Evolutionary conservation across 2,113 vertebrate species (phyloP).

Genomic region (Aegotheles bennettii): DNA sequence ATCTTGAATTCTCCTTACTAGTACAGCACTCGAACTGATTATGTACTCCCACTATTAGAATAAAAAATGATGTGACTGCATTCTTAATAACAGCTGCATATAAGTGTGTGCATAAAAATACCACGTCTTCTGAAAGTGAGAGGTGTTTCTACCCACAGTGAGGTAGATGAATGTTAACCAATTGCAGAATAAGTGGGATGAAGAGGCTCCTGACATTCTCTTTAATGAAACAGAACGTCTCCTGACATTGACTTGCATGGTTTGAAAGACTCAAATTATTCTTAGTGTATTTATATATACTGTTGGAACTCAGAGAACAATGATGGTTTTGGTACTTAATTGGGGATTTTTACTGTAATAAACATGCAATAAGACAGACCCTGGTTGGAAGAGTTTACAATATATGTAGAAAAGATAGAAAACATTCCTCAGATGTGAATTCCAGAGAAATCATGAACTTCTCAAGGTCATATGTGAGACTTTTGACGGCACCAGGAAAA

Average conservation of each 20-base stretch:
- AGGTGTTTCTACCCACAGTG: constrained; percentile 52
- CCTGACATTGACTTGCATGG: constrained; percentile 17
- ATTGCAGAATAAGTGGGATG: constrained; percentile 30
- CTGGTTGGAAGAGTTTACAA: not conserved
- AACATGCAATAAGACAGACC: not conserved
- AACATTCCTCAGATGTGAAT: not conserved
- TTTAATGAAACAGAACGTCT: not conserved
- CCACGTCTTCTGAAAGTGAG: constrained; percentile 57
- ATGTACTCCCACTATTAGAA: constrained; percentile 63
- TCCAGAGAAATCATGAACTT: not conserved
- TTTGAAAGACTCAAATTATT: not conserved
- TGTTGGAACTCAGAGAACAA: not conserved
- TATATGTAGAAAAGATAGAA: not conserved
- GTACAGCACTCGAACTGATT: constrained; percentile 63
- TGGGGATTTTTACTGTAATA: not conserved
- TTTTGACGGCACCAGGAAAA: not conserved
- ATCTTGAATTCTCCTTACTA: constrained; percentile 64
- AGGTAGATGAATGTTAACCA: constrained; percentile 35
- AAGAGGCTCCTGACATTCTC: constrained; percentile 45
- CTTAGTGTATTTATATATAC: not conserved
- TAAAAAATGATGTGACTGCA: constrained; percentile 68
- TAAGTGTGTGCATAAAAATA: constrained; percentile 58
- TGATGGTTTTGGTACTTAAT: not conserved
- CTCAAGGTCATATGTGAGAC: not conserved
- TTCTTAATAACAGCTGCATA: constrained; percentile 68